These are phyloP conservation scores for Labroides dimidiatus DNA, from an alignment of 2,797 vertebrate genomes.

Conservation along the genomic window DNA sequence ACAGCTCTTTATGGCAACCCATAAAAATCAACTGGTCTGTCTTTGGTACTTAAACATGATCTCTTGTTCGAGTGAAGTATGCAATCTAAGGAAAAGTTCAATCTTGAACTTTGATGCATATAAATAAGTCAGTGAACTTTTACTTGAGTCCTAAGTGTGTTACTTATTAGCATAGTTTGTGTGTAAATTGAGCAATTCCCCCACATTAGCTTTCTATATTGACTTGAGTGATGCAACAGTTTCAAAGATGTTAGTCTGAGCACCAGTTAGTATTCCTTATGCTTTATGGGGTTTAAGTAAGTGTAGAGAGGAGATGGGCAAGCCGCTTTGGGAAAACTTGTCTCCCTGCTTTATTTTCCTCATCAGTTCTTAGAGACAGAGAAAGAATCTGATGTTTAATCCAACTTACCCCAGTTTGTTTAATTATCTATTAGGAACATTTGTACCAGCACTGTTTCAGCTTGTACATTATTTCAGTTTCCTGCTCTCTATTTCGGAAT, in stretches of 20 bases:
- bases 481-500: slow-evolving; percentile 23
- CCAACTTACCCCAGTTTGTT: slow-evolving; percentile 20
- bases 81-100: background rate
- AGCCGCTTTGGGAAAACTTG: background rate
- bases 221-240: slow-evolving; percentile 12
- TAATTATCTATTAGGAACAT: slow-evolving; percentile 11
- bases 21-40: slow-evolving; percentile 15
- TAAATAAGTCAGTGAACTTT: slow-evolving; percentile 31
- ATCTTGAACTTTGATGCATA: slow-evolving; percentile 36
- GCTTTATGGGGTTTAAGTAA: slow-evolving; percentile 17
- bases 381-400: slow-evolving; percentile 9
- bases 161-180: slow-evolving; percentile 5
- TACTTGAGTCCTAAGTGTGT: slow-evolving; percentile 19
- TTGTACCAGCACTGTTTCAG: slow-evolving; percentile 19
- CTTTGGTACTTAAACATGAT: slow-evolving; percentile 13
- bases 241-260: slow-evolving; percentile 13
- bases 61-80: slow-evolving; percentile 1
- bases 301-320: slow-evolving; percentile 1
- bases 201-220: background rate
- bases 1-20: background rate
- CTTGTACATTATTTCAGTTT: slow-evolving; percentile 25
- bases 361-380: background rate
- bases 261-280: background rate
- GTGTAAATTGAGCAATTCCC: slow-evolving; percentile 3
- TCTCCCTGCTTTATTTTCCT: slow-evolving; percentile 19